Evolutionary conservation across 1,140 invertebrate genomes (phyloP).

Genomic region (Drosophila tani): DNA sequence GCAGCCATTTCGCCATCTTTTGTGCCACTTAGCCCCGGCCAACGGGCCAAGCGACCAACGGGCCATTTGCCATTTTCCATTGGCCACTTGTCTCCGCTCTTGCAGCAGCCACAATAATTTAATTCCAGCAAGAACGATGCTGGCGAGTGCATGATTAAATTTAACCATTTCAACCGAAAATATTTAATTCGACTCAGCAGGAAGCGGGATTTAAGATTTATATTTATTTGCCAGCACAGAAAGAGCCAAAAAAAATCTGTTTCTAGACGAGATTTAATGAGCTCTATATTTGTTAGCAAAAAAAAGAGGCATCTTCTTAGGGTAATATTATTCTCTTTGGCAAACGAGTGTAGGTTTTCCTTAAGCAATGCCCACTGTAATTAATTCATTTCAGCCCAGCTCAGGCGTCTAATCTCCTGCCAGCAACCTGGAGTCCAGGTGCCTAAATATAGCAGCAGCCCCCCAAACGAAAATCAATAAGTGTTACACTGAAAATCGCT

Average conservation of each 20-base stretch:
- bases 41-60: conserved; percentile 19
- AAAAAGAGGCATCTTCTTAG: too few relatives aligned
- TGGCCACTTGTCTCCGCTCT: conserved; percentile 32
- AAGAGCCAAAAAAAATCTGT: too few relatives aligned
- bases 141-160: conserved; percentile 26
- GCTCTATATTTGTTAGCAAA: not conserved
- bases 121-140: conserved; percentile 3
- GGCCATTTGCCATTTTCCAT: conserved; percentile 31
- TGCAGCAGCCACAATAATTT: conserved; percentile 40
- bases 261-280: too few relatives aligned
- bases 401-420: conserved; percentile 21
- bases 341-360: too few relatives aligned
- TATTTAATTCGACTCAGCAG: conserved; percentile 6
- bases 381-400: conserved; percentile 24
- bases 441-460: conserved; percentile 34
- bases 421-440: conserved; percentile 12
- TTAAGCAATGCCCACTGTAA: not conserved
- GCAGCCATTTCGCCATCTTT: conserved; percentile 55
- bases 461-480: conserved; percentile 38
- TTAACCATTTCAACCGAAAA: conserved; percentile 7
- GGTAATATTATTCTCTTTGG: not conserved
- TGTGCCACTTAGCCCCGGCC: conserved; percentile 27
- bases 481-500: conserved; percentile 18
- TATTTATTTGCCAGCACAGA: too few relatives aligned
- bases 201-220: not conserved